phyloP scores from a whole-genome alignment of 2,113 vertebrate genomes.

The Varanus komodoensis region DNA sequence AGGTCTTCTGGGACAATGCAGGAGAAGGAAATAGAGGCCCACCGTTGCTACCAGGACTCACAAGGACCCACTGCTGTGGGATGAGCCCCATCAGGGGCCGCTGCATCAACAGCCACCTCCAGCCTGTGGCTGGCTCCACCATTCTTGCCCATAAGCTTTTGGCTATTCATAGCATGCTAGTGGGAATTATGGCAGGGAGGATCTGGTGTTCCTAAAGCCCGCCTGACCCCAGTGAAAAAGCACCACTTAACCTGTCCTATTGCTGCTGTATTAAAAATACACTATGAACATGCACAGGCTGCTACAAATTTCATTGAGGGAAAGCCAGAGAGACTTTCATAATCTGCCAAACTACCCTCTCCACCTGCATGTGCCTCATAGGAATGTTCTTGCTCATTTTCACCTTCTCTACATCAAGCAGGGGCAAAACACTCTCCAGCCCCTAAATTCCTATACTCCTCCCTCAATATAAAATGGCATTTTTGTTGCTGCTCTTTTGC shows the following conservation, averaged over 20 bases:
- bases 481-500: neutral
- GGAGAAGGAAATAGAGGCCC: neutral
- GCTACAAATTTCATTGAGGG: neutral
- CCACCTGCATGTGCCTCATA: neutral
- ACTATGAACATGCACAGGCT: neutral
- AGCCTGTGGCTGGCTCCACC: neutral
- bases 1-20: neutral
- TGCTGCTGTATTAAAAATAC: neutral
- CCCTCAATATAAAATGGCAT: neutral
- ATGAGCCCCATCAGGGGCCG: neutral
- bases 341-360: neutral
- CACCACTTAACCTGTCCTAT: neutral
- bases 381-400: neutral
- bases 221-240: neutral
- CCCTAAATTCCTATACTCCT: neutral
- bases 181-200: neutral
- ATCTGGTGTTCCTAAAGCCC: neutral
- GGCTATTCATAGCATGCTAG: neutral
- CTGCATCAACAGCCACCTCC: neutral
- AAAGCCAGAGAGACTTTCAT: too few species aligned
- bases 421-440: neutral
- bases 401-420: neutral
- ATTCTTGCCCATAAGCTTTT: neutral
- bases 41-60: neutral
- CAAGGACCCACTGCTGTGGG: too few species aligned